Evolutionary conservation across 2,888 invertebrate genomes (phyloP).

Genomic region (Volucella bombylans): DNA sequence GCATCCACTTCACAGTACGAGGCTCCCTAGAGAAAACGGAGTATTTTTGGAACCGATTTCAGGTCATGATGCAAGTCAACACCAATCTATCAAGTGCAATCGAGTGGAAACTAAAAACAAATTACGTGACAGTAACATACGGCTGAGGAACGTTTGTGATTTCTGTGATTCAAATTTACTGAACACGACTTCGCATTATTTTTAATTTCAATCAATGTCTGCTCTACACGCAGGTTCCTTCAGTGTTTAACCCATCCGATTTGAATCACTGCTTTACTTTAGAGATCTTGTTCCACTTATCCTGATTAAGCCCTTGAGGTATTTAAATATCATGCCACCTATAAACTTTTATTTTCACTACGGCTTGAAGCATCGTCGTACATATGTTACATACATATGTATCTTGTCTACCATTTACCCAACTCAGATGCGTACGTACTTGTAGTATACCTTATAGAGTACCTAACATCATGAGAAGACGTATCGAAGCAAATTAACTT

Average conservation of each 20-base stretch:
- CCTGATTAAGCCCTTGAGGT: conserved; percentile 17
- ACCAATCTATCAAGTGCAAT: too few relatives aligned
- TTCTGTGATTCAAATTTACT: too few relatives aligned
- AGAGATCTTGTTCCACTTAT: background rate
- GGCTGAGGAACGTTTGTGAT: too few relatives aligned
- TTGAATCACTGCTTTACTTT: background rate
- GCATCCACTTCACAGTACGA: background rate
- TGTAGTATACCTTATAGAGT: too few relatives aligned
- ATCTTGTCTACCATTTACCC: background rate
- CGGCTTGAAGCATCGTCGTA: background rate
- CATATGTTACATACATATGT: background rate
- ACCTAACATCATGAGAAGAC: background rate
- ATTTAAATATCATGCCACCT: too few relatives aligned
- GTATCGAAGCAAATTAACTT: conserved; percentile 4
- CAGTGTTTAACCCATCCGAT: background rate
- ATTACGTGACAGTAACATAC: too few relatives aligned
- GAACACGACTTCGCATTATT: too few relatives aligned
- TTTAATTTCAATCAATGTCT: too few relatives aligned
- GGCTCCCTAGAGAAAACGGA: background rate
- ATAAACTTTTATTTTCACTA: background rate
- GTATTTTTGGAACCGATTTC: background rate
- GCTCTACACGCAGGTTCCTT: background rate
- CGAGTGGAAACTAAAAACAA: too few relatives aligned
- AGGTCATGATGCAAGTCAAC: too few relatives aligned
- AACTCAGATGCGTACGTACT: background rate